phyloP scores from a whole-genome alignment of 2,113 vertebrate species.

The Pterocles orientalis region DNA sequence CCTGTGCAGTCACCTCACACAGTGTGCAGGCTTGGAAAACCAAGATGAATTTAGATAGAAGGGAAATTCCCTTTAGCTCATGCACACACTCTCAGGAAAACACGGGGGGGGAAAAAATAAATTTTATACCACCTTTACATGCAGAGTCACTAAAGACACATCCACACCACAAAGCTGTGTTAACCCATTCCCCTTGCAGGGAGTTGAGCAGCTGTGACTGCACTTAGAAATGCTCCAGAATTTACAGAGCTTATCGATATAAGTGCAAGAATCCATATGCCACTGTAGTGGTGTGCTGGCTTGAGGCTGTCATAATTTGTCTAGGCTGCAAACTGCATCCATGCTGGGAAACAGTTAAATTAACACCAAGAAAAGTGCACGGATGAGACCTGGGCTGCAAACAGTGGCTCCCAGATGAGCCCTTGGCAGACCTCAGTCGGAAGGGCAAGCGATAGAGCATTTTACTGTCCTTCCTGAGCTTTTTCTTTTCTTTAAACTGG shows the following conservation, averaged over 20 bases:
- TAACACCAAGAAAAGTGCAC: neutral
- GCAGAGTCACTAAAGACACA: neutral
- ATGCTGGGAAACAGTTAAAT: neutral
- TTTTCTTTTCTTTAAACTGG: neutral
- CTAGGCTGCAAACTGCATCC: neutral
- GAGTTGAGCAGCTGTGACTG: neutral
- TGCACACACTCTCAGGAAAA: neutral
- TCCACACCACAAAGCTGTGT: rapidly evolving
- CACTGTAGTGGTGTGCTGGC: neutral
- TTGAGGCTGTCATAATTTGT: neutral
- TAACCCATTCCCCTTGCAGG: neutral
- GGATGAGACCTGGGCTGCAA: neutral
- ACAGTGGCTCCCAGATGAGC: neutral
- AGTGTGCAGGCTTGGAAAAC: neutral
- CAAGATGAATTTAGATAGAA: neutral
- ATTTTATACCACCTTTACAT: neutral
- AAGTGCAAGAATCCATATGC: neutral
- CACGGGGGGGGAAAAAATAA: neutral
- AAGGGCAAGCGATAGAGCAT: neutral
- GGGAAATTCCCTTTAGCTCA: neutral
- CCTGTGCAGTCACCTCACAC: neutral
- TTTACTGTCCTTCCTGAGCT: neutral
- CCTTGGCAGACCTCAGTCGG: neutral
- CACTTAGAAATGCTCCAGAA: too few species aligned
- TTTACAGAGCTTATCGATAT: neutral